Evolutionary conservation across 2,113 vertebrate species (phyloP).

Genomic region (Anser cygnoides): DNA sequence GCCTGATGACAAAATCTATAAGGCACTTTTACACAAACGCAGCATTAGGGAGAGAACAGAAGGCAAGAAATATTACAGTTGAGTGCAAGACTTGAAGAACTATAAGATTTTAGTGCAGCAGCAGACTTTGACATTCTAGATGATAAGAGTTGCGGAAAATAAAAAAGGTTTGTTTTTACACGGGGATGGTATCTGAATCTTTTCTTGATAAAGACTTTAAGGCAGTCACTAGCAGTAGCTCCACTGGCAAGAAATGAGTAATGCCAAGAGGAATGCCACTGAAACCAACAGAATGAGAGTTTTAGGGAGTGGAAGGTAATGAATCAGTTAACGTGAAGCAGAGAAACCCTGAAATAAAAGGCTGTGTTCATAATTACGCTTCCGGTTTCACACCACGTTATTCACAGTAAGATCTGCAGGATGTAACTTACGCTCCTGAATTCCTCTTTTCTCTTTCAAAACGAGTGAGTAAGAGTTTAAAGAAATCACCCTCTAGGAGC

Average conservation of each 20-base stretch:
- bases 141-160: neutral
- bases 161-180: neutral
- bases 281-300: neutral
- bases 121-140: neutral
- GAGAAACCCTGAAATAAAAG: neutral
- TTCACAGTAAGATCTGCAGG: neutral
- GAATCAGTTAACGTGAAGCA: neutral
- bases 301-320: neutral
- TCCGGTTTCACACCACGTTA: neutral
- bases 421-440: neutral
- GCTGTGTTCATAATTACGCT: neutral
- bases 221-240: neutral
- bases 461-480: neutral
- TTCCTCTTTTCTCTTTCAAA: constrained; percentile 9
- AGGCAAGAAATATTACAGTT: neutral
- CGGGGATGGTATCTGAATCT: neutral
- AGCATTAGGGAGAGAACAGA: neutral
- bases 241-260: neutral
- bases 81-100: neutral
- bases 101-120: neutral
- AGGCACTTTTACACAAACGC: neutral
- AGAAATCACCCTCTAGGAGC: neutral
- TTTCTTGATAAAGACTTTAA: neutral
- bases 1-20: neutral
- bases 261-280: neutral